phyloP scores from a whole-genome alignment of 92 coral and sea anemone species.

The Epizoanthus fatuus region DNA sequence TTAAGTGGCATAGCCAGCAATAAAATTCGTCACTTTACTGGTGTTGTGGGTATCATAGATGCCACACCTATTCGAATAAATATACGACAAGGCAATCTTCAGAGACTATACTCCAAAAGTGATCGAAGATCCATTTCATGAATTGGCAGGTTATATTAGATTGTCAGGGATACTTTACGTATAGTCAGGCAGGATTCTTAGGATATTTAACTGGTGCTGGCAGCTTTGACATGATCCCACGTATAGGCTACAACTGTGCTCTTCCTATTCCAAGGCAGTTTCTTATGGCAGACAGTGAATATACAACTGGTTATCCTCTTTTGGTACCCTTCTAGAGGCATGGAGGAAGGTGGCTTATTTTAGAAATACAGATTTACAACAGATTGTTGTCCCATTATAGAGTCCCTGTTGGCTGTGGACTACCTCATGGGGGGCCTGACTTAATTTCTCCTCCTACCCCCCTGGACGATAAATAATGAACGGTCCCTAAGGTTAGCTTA shows the following conservation, averaged over 20 bases:
- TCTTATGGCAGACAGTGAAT: constrained; percentile 42
- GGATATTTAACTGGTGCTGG: no score
- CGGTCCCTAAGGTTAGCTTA: no score
- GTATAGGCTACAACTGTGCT: not conserved
- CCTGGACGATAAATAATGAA: no score
- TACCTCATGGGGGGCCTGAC: no score
- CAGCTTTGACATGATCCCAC: constrained; percentile 20
- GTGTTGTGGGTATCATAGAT: constrained; percentile 42
- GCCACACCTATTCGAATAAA: not conserved
- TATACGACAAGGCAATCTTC: constrained; percentile 18
- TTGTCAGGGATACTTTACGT: constrained; percentile 25
- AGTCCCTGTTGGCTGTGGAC: not conserved
- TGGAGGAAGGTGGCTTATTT: constrained; percentile 1
- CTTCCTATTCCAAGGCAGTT: constrained; percentile 27
- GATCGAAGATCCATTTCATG: constrained; percentile 42
- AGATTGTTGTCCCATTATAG: constrained; percentile 7
- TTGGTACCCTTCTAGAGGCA: constrained; percentile 45
- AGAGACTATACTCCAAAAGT: constrained; percentile 45
- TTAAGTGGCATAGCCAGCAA: constrained; percentile 36
- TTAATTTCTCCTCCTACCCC: no score
- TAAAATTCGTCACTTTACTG: constrained; percentile 9
- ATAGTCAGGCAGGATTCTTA: constrained; percentile 21
- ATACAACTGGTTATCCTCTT: not conserved
- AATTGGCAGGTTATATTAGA: constrained; percentile 50
- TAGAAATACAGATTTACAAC: constrained; percentile 4